A percentile compares a stretch with the other conserved stretches of the same genome.
These are phyloP conservation scores for Tragelaphus buxtoni DNA, from an alignment of 2,113 vertebrate genomes.

Conservation along the genomic window DNA sequence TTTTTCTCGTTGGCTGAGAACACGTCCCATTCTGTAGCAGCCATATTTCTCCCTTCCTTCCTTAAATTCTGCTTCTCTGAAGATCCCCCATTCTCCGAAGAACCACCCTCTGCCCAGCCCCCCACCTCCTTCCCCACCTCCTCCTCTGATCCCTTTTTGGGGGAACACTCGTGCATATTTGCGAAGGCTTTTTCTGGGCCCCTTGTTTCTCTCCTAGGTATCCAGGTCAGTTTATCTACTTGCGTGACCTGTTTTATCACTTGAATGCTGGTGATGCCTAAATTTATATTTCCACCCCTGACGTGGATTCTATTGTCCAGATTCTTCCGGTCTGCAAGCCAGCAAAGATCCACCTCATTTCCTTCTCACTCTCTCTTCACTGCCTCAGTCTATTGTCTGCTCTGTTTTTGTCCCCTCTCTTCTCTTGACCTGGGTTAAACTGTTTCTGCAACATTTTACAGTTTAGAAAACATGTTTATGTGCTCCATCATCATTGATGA, in stretches of 20 bases:
- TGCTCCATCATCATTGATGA: not conserved
- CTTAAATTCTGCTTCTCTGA: not conserved
- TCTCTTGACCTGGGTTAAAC: not conserved
- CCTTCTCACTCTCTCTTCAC: not conserved
- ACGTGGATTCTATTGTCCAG: constrained; percentile 56
- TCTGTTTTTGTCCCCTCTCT: not conserved
- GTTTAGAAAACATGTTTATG: not conserved
- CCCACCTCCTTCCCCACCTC: not conserved
- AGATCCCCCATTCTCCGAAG: not conserved
- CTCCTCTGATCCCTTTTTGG: not conserved
- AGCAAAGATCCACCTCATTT: constrained; percentile 46
- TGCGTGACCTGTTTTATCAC: constrained; percentile 11
- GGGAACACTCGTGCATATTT: not conserved
- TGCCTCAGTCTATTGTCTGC: not conserved
- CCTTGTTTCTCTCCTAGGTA: not conserved
- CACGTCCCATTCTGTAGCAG: not conserved
- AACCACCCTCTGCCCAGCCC: accelerated
- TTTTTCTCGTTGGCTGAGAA: not conserved
- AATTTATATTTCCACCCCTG: constrained; percentile 49
- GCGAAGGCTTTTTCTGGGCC: not conserved
- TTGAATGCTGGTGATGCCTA: not conserved
- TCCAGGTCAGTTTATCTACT: not conserved
- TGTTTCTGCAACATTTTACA: not conserved
- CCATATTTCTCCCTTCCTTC: not conserved
- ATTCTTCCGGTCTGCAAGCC: constrained; percentile 33